Base-by-base conservation (phyloP, 2,113 vertebrate species). In the Isurus oxyrinchus region DNA sequence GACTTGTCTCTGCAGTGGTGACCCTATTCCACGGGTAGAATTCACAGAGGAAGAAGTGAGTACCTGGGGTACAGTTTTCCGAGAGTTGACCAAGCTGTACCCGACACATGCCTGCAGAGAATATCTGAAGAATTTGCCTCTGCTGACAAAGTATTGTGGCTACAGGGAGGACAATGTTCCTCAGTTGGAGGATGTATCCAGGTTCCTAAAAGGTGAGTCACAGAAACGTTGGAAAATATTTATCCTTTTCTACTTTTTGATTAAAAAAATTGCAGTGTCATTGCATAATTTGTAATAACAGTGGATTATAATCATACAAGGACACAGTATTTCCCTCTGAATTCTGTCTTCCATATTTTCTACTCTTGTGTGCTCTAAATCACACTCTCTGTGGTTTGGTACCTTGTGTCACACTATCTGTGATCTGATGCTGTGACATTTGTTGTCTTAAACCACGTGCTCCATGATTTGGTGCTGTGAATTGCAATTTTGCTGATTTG, bases 121-220 rank as follows among this genome's bases (percentile, higher is more conserved):
- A 96, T 99, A 99, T 97, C 98, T 99, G 97, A 99, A 99, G 98
- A 99, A 99, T 97, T 97, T 99, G 93, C 99, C 99, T 21, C 97
- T 99, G 97, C 98, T 99, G 96, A 98, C 98, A 96, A 99, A 99
- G 97, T 97, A 98, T 97, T 99, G 99, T 97, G 99, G 98, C 31
- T 99, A 98, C 97, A 97, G 98, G 84, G 99, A 99, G 97, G 99
- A 99, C 97, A 99, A 99, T 96, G 99, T 99, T 19, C 99, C 99
- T 25, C 99, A 99, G 97, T 97, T 99, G 97, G 99, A 99, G 97
- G 99, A 99, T 84, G 98, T 99, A 31, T 99, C 99, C 0, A 98
- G 98, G 96, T 99, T 99, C 97, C 98, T 99, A 96, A 99, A 98
- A 98, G 99, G 99, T 99, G 97, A 96, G 0, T 72, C 3, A 59